Percentiles rank a stretch among this genome's conserved stretches.
phyloP scores from a whole-genome alignment of 92 coral and sea anemone genomes.

The Blastomussa wellsi region DNA sequence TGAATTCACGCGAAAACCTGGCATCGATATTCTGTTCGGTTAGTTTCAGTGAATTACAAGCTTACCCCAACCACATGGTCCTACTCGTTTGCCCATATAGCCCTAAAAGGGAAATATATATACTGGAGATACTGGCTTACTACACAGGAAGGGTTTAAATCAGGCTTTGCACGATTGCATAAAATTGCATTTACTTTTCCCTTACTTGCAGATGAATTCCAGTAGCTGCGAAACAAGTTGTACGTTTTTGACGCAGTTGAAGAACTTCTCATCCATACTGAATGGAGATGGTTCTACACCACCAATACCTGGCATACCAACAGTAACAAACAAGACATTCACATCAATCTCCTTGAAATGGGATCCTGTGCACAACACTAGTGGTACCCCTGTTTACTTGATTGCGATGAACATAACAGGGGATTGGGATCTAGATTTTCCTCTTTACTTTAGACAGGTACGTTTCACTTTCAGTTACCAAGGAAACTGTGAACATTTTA shows the following conservation, averaged over 20 bases:
- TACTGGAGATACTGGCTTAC: too few relatives aligned
- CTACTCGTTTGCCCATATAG: too few relatives aligned
- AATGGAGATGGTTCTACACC: conserved; percentile 24
- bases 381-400: conserved; percentile 59
- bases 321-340: conserved; percentile 25
- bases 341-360: conserved; percentile 50
- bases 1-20: too few relatives aligned
- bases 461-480: background rate
- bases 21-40: too few relatives aligned
- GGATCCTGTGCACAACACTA: conserved; percentile 47
- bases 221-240: conserved; percentile 53
- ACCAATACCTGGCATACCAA: conserved; percentile 41
- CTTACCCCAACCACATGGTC: too few relatives aligned
- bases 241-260: conserved; percentile 29
- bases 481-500: background rate
- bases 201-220: conserved; percentile 39
- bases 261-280: conserved; percentile 18
- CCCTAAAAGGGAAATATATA: too few relatives aligned
- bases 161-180: background rate
- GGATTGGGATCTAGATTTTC: background rate
- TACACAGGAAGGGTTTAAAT: too few relatives aligned
- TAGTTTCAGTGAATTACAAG: too few relatives aligned
- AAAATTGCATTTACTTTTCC: background rate
- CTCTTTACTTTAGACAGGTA: background rate
- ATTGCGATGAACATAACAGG: conserved; percentile 39